Evolutionary conservation across 2,797 vertebrate genomes (phyloP), one percentile per base, ranked within the genome.

Genomic region (Poecilia picta): DNA sequence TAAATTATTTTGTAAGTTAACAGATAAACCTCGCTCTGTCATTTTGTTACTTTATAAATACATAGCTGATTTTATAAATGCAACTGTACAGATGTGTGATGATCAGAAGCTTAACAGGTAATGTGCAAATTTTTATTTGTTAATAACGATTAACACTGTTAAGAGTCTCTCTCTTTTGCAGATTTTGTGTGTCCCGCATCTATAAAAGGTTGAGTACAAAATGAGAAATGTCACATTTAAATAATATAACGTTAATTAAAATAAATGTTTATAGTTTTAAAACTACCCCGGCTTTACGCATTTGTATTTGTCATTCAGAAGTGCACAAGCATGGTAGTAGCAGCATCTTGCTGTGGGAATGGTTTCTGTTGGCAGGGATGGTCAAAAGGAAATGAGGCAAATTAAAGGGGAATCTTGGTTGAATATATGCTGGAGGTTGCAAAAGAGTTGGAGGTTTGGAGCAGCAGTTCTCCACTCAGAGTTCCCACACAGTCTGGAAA

Each of bases 1-100:
- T 95, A 95, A 93, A 93, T 90, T 92, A 66, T 93, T 93, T 89
- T 92, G 72, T 89, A 95, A 95, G 90, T 95, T 94, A 95, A 95
- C 93, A 89, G 85, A 91, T 90, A 86, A 88, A 93, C 86, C 66
- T 92, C 78, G 83, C 70, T 88, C 81, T 89, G 77, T 91, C 88
- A 28, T 89, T 93, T 93, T 92, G 89, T 94, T 93, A 33, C 33
- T 33, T 33, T 33, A 33, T 33, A 33, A 33, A 33, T 33, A 92
- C 80, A 86, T 83, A 82, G 87, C 92, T 84, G 79, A 81, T 94
- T 89, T 95, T 93, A 91, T 93, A 92, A 94, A 95, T 93, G 87
- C 89, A 93, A 89, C 89, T 94, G 91, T 93, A 93, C 91, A 87
- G 83, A 93, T 88, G 87, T 86, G 81, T 78, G 79, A 89, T 89